Evolutionary conservation across 2,888 invertebrate species (phyloP).

Genomic region (Apomyelois bistriatella): DNA sequence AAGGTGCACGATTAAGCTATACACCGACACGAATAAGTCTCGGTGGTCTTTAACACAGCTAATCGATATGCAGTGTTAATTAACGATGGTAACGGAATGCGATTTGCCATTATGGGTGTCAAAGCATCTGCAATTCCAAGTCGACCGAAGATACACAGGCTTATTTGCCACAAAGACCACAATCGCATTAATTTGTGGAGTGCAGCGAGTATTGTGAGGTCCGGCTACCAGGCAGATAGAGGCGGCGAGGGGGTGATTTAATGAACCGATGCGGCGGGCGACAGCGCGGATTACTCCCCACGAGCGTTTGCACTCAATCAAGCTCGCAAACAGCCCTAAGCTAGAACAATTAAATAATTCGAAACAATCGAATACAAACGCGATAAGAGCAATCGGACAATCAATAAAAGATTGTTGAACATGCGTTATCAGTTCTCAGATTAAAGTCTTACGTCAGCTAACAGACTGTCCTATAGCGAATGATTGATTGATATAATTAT

Average conservation of each 20-base stretch:
- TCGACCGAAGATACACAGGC: constrained; percentile 36
- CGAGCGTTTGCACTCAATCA: constrained; percentile 77
- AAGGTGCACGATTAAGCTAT: constrained; percentile 23
- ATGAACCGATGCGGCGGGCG: constrained; percentile 74
- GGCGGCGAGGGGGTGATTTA: constrained; percentile 59
- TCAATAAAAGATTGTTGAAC: constrained; percentile 47
- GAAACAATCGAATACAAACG: constrained; percentile 68
- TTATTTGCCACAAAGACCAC: constrained; percentile 55
- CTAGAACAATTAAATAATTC: constrained; percentile 73
- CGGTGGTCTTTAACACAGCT: constrained; percentile 8
- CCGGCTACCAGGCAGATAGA: constrained; percentile 27
- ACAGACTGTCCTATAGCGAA: constrained; percentile 12
- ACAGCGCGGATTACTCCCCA: constrained; percentile 75
- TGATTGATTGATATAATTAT: no score
- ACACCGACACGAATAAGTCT: constrained; percentile 1
- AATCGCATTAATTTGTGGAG: constrained; percentile 75
- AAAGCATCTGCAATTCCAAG: constrained; percentile 23
- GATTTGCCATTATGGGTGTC: constrained; percentile 2
- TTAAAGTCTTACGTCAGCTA: not conserved
- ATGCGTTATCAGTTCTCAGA: constrained; percentile 36
- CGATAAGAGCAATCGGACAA: constrained; percentile 65
- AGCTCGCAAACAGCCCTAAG: constrained; percentile 75
- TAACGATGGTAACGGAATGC: constrained; percentile 2
- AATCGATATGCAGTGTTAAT: constrained; percentile 1
- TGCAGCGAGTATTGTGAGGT: constrained; percentile 56